Conservation (phyloP, 92 coral and sea anemone genomes). For the Scolanthus callimorphus region DNA sequence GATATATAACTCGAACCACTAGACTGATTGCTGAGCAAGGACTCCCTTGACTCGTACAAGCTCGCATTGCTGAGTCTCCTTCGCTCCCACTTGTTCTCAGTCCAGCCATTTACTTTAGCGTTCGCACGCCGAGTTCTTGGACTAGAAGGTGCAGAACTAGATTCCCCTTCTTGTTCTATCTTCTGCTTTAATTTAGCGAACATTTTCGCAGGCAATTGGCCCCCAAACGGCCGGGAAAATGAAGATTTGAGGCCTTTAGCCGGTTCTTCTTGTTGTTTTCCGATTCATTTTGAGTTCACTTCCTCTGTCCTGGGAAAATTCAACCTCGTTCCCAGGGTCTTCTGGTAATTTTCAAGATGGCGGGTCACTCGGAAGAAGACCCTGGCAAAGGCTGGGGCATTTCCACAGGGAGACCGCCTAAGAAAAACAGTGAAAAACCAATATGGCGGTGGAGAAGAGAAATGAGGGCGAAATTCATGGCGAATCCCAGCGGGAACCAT, state of each 20-base stretch:
- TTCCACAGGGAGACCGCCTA: too few species aligned
- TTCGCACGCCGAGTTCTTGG: conserved; percentile 64
- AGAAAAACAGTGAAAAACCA: too few species aligned
- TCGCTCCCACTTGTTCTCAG: conserved; percentile 96
- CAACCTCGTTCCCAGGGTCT: too few species aligned
- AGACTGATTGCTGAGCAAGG: conserved; percentile 70
- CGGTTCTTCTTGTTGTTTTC: conserved; percentile 3
- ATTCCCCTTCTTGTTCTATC: conserved; percentile 96
- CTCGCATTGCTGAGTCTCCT: conserved; percentile 93
- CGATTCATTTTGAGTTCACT: conserved; percentile 24
- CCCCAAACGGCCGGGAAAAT: background rate
- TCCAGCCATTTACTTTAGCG: conserved; percentile 58
- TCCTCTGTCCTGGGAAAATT: too few species aligned
- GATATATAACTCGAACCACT: conserved; percentile 67
- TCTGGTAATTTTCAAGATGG: too few species aligned
- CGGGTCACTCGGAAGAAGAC: too few species aligned
- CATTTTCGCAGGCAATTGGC: conserved; percentile 59
- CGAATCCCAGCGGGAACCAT: too few species aligned
- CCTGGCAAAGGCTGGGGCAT: too few species aligned
- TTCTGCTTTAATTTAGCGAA: conserved; percentile 96
- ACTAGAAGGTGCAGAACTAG: conserved; percentile 67
- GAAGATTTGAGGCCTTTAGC: background rate
- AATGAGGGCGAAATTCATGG: too few species aligned
- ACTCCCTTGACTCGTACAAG: conserved; percentile 92
- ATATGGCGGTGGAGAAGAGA: too few species aligned